These are phyloP conservation scores for Caenorhabditis panamensis DNA, from an alignment of 2,888 invertebrate species.

Conservation along the genomic window DNA sequence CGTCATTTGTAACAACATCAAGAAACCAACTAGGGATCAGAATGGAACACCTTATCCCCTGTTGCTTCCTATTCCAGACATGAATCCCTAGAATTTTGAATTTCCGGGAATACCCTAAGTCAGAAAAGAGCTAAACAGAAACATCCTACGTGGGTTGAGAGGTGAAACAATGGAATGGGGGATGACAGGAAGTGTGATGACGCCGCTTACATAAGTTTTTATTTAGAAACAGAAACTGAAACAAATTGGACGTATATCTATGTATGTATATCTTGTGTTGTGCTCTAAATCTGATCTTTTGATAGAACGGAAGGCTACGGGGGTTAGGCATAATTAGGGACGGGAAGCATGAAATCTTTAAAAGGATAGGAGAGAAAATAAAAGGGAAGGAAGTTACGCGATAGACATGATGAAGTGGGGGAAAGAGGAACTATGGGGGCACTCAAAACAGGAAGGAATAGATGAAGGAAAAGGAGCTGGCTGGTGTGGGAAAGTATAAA, in stretches of 20 bases:
- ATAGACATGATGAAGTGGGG: too few species aligned
- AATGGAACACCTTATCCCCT: neutral
- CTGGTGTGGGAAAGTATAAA: too few species aligned
- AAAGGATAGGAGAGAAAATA: neutral
- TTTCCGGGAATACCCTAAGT: neutral
- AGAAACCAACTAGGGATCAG: too few species aligned
- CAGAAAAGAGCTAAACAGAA: neutral
- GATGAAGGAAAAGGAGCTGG: too few species aligned
- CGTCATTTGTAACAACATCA: too few species aligned
- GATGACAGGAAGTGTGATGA: slow-evolving; percentile 18
- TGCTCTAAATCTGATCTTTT: slow-evolving; percentile 22
- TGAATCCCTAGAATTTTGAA: neutral
- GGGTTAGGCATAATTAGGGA: slow-evolving; percentile 17
- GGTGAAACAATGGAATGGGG: slow-evolving; percentile 4
- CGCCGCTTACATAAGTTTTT: slow-evolving; percentile 11
- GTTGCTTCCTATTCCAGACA: neutral
- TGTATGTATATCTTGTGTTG: slow-evolving; percentile 4
- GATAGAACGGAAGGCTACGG: slow-evolving; percentile 25
- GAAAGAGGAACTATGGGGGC: too few species aligned
- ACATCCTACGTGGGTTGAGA: neutral
- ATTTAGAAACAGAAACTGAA: slow-evolving; percentile 8
- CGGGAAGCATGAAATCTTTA: slow-evolving; percentile 15
- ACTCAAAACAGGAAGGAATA: too few species aligned
- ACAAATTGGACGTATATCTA: slow-evolving; percentile 1
- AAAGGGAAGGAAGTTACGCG: neutral